Conservation (phyloP, 2,888 invertebrate species). For the Lepidochrysops patricia region DNA sequence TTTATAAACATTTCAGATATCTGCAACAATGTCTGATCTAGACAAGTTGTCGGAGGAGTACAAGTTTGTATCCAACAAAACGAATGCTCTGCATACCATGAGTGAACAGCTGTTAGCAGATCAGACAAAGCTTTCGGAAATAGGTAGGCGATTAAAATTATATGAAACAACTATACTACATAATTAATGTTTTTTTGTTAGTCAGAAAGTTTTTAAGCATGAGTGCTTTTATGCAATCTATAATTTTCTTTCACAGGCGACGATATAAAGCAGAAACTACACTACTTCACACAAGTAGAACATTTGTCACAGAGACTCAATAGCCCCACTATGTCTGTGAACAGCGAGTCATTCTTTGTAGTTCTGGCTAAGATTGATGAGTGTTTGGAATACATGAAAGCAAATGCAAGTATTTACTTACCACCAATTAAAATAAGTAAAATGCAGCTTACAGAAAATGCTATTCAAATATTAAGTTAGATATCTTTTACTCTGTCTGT, state of each 20-base stretch:
- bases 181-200: neutral
- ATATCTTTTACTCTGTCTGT: too few relatives aligned
- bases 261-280: constrained; percentile 84
- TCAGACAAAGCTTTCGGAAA: constrained; percentile 86
- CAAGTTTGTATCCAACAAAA: constrained; percentile 91
- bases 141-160: constrained; percentile 60
- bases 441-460: too few relatives aligned
- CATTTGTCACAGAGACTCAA: constrained; percentile 85
- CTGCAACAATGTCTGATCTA: constrained; percentile 81
- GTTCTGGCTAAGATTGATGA: constrained; percentile 89
- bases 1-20: constrained; percentile 70
- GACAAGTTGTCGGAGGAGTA: constrained; percentile 84
- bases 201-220: too few relatives aligned
- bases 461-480: too few relatives aligned
- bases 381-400: constrained; percentile 87
- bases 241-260: constrained; percentile 56
- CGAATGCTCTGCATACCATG: constrained; percentile 91
- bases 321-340: constrained; percentile 86
- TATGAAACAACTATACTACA: neutral
- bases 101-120: constrained; percentile 94
- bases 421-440: too few relatives aligned
- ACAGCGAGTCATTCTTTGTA: constrained; percentile 87
- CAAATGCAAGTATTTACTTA: constrained; percentile 81
- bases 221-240: too few relatives aligned
- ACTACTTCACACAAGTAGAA: constrained; percentile 91